Evolutionary conservation across 2,888 invertebrate species (phyloP).

Genomic region (Lissocephala sabroskyi): DNA sequence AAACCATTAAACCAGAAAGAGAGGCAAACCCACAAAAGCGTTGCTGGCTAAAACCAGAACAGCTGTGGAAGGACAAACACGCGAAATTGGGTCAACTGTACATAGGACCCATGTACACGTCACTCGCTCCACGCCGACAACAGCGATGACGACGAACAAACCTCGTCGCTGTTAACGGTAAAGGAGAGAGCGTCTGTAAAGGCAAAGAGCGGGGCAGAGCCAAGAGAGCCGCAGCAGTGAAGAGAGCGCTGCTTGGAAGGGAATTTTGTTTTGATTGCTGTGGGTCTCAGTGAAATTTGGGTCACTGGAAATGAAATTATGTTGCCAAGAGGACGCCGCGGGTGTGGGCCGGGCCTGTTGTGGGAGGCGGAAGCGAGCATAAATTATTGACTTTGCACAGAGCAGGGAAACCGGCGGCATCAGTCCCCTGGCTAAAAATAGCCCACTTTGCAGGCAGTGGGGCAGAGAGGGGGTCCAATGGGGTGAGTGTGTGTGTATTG

Average conservation of each 20-base stretch:
- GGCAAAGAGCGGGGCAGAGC: slow-evolving; percentile 22
- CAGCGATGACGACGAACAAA: not conserved
- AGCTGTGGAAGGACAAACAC: slow-evolving; percentile 58
- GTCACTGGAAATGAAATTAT: slow-evolving; percentile 49
- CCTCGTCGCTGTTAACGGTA: no score
- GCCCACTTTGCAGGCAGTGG: slow-evolving; percentile 22
- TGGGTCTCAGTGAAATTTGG: slow-evolving; percentile 40
- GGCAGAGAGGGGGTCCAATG: no score
- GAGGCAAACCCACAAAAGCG: slow-evolving; percentile 8
- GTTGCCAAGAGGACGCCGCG: no score
- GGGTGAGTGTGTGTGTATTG: slow-evolving; percentile 5
- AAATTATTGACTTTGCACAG: slow-evolving; percentile 47
- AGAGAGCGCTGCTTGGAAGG: slow-evolving; percentile 25
- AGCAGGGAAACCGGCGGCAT: slow-evolving; percentile 3
- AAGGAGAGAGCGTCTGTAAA: not conserved
- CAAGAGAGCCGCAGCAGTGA: not conserved
- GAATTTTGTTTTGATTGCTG: slow-evolving; percentile 49
- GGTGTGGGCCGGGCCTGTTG: not conserved
- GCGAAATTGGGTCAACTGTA: slow-evolving; percentile 63
- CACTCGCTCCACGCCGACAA: slow-evolving; percentile 1
- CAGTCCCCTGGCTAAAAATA: slow-evolving; percentile 44
- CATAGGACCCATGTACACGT: slow-evolving; percentile 24
- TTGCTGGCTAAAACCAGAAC: slow-evolving; percentile 61
- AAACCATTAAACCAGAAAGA: slow-evolving; percentile 6
- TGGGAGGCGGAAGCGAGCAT: slow-evolving; percentile 37